phyloP scores from a whole-genome alignment of 2,888 invertebrate genomes.

The Drosophila incognita region DNA sequence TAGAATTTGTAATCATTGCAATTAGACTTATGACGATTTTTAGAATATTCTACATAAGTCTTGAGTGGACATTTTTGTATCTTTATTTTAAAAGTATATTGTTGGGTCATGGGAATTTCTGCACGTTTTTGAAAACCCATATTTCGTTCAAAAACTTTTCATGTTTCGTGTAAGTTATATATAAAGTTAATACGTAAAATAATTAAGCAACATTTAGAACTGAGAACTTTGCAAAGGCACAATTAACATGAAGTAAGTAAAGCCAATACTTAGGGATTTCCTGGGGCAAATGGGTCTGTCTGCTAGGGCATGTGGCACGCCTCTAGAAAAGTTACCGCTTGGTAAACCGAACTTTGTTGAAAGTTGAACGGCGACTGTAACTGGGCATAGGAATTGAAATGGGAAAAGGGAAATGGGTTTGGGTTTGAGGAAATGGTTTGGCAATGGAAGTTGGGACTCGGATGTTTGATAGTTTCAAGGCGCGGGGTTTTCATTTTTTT shows the following conservation, averaged over 20 bases:
- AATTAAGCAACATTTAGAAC: neutral
- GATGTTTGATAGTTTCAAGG: slow-evolving; percentile 10
- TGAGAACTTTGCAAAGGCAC: neutral
- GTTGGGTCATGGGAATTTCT: neutral
- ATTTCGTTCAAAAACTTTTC: neutral
- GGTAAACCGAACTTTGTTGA: slow-evolving; percentile 41
- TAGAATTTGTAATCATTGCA: neutral
- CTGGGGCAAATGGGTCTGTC: slow-evolving; percentile 22
- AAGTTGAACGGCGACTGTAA: slow-evolving; percentile 14
- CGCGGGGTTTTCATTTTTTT: neutral
- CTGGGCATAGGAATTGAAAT: slow-evolving; percentile 4
- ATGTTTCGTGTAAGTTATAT: neutral
- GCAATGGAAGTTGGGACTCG: neutral
- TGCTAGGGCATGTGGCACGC: slow-evolving; percentile 52
- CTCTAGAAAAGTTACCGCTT: slow-evolving; percentile 46
- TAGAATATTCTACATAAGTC: neutral
- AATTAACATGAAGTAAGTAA: neutral
- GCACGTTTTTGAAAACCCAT: neutral
- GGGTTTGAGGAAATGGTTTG: neutral
- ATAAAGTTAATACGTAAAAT: neutral
- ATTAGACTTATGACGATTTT: neutral
- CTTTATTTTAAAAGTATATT: neutral
- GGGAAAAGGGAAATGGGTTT: neutral
- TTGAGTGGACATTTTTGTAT: neutral
- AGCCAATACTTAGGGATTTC: slow-evolving; percentile 20